Conservation (phyloP, 2,888 invertebrate species). For the Caenorhabditis becei region DNA sequence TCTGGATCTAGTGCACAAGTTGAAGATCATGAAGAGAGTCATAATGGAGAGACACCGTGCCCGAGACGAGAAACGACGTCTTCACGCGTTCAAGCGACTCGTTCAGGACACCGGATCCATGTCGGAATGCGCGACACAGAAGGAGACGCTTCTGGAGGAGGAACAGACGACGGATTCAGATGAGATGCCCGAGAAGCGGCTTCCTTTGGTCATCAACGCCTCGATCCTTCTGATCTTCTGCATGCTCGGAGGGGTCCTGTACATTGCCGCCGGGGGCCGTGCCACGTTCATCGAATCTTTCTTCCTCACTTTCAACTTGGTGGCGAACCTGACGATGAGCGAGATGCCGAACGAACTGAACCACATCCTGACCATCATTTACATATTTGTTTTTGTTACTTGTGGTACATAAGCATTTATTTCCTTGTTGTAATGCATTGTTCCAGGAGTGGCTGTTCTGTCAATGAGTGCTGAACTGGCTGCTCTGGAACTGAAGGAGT, state of each 20-base stretch:
- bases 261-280: conserved; percentile 78
- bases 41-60: conserved; percentile 42
- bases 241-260: conserved; percentile 79
- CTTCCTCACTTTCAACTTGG: conserved; percentile 81
- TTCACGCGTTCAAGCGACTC: conserved; percentile 49
- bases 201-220: conserved; percentile 81
- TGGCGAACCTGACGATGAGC: conserved; percentile 81
- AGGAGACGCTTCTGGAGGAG: conserved; percentile 39
- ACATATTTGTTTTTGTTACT: conserved; percentile 81
- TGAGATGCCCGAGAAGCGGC: conserved; percentile 68
- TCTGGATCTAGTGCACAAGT: conserved; percentile 50
- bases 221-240: conserved; percentile 81
- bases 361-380: conserved; percentile 78
- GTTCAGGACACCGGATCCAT: conserved; percentile 43
- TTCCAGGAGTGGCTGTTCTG: conserved; percentile 79
- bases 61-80: conserved; percentile 38
- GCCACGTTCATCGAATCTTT: conserved; percentile 80
- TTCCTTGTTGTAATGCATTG: not conserved
- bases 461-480: conserved; percentile 82
- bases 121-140: conserved; percentile 44
- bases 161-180: conserved; percentile 45
- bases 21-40: conserved; percentile 46
- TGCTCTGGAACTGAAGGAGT: conserved; percentile 80
- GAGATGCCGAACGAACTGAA: conserved; percentile 80
- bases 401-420: conserved; percentile 70